phyloP scores from a whole-genome alignment of 2,113 vertebrate species.

The Spermophilus dauricus region DNA sequence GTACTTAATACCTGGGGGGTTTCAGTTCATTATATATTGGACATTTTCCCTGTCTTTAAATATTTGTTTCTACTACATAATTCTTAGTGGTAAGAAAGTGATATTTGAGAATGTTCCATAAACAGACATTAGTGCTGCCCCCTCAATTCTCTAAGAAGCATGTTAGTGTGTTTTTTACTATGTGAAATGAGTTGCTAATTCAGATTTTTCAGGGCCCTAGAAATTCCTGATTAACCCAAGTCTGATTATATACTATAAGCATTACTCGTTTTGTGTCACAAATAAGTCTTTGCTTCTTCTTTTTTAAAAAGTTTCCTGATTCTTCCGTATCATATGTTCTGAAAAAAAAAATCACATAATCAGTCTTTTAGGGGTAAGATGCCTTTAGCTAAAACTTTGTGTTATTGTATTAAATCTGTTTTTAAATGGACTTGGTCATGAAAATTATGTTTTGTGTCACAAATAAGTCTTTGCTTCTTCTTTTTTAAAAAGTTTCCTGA shows the following conservation, averaged over 20 bases:
- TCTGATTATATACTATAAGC: not conserved
- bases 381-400: not conserved
- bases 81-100: not conserved
- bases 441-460: too few species aligned
- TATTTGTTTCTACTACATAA: not conserved
- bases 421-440: not conserved
- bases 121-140: not conserved
- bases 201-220: not conserved
- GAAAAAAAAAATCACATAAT: not conserved
- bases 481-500: not conserved
- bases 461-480: not conserved
- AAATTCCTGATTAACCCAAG: not conserved
- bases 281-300: not conserved
- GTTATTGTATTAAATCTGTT: constrained; percentile 26
- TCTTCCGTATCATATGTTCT: not conserved
- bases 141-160: not conserved
- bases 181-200: not conserved
- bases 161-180: not conserved
- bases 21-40: not conserved
- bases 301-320: constrained; percentile 1
- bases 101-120: constrained; percentile 2
- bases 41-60: not conserved
- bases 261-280: not conserved
- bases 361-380: not conserved
- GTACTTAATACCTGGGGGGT: not conserved